These are phyloP conservation scores for Myripristis jacobus DNA, from an alignment of 2,797 vertebrate genomes.

Conservation along the genomic window DNA sequence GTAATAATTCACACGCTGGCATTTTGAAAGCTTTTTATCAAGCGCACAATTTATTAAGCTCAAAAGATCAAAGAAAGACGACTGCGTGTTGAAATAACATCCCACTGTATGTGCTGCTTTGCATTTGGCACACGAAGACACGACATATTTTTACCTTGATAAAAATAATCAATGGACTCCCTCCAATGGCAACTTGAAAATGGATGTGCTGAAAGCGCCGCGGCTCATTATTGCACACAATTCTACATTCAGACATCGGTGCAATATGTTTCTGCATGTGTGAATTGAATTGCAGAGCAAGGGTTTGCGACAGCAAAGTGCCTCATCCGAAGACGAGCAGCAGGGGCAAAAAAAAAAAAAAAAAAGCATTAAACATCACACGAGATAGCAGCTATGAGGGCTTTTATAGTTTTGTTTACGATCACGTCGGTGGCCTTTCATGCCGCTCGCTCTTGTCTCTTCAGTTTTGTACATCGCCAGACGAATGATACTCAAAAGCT, in stretches of 20 bases:
- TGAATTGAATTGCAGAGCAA: slow-evolving; percentile 4
- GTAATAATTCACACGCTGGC: slow-evolving; percentile 49
- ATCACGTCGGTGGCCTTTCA: slow-evolving; percentile 33
- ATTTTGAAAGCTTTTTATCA: slow-evolving; percentile 43
- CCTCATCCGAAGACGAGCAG: slow-evolving; percentile 38
- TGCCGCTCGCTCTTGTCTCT: slow-evolving; percentile 20
- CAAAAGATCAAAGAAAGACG: slow-evolving; percentile 49
- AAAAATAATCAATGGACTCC: slow-evolving; percentile 8
- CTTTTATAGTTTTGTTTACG: slow-evolving; percentile 18
- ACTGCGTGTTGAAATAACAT: slow-evolving; percentile 2
- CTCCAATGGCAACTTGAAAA: neutral
- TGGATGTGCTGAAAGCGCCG: neutral
- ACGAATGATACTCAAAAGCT: slow-evolving; percentile 55
- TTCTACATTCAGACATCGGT: neutral
- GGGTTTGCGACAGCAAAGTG: slow-evolving; percentile 8
- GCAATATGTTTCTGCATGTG: neutral
- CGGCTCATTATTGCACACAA: neutral
- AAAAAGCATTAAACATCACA: slow-evolving; percentile 13
- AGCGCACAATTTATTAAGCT: slow-evolving; percentile 43
- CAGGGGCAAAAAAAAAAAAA: neutral
- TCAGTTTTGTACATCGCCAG: slow-evolving; percentile 48
- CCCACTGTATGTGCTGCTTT: neutral
- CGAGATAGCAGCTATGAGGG: neutral
- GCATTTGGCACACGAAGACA: slow-evolving; percentile 22
- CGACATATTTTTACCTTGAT: slow-evolving; percentile 9